Evolutionary conservation across 2,113 vertebrate genomes (phyloP), one percentile per base, ranked within the genome.

Genomic region (Oostethus manadensis): DNA sequence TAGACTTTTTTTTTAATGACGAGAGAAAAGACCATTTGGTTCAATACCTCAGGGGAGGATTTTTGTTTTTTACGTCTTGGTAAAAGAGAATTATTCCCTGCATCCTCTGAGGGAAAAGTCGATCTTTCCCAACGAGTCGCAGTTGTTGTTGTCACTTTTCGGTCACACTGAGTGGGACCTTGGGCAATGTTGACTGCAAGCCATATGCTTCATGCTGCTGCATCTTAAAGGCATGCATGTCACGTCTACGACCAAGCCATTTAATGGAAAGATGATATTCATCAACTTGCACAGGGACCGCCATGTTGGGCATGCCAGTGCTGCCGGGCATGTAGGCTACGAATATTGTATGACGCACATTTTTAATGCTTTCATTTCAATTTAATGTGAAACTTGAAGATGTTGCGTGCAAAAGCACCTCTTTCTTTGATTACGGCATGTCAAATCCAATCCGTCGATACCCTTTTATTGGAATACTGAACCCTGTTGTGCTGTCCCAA

Each of bases 11-110:
- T 77, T 83, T 75, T 84, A 81, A 86, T 87, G 83, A 83, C 81
- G 73, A 86, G 77, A 87, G 81, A 84, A 83, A 84, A 80, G 79
- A 85, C 77, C 60, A 85, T 87, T 89, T 84, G 78, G 80, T 85
- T 85, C 82, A 74, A 82, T 80, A 73, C 81, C 84, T 80, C 35
- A 18, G 48, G 78, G 84, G 74, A 56, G 59, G 21, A 33, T 79
- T 72, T 83, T 81, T 74, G 61, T 56, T 58, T 74, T 3, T 8
- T 3, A 29, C 53, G 15, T 71, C 72, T 54, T 70, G 69, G 78
- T 74, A 82, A 81, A 84, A 76, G 65, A 78, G 76, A 86, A 87
- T 87, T 86, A 84, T 87, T 85, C 81, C 82, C 81, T 63, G 68
- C 71, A 79, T 83, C 79, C 84, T 86, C 77, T 74, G 40, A 83